A percentile compares a stretch with the other conserved stretches of the same genome.
Evolutionary conservation across 2,797 vertebrate species (phyloP).

Genomic region (Spea hammondii): DNA sequence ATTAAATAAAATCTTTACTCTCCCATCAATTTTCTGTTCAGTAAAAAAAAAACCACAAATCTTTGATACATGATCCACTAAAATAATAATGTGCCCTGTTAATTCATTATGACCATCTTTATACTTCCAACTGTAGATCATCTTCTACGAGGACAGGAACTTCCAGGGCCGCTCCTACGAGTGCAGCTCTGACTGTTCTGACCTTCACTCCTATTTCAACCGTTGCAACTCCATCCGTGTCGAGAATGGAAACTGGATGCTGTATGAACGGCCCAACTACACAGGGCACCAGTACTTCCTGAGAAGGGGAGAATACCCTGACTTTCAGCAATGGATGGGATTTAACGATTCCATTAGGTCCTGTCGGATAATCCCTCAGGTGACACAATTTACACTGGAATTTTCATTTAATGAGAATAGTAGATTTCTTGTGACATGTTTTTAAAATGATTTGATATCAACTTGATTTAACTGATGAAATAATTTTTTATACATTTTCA

Average conservation of each 20-base stretch:
- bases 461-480: too few species aligned
- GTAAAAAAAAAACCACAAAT: too few species aligned
- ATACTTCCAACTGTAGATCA: slow-evolving; percentile 11
- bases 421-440: too few species aligned
- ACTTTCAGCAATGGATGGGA: slow-evolving; percentile 73
- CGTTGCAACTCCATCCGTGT: slow-evolving; percentile 45
- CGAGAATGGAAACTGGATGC: slow-evolving; percentile 49
- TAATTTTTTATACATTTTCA: too few species aligned
- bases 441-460: too few species aligned
- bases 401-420: neutral
- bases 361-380: slow-evolving; percentile 71
- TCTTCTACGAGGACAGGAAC: slow-evolving; percentile 46
- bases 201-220: slow-evolving; percentile 40
- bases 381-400: slow-evolving; percentile 52
- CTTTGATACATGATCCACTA: too few species aligned
- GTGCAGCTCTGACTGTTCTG: slow-evolving; percentile 44
- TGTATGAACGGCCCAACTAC: slow-evolving; percentile 58
- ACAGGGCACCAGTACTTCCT: slow-evolving; percentile 66
- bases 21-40: too few species aligned
- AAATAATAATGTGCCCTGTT: too few species aligned
- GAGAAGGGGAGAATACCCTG: slow-evolving; percentile 72
- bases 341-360: slow-evolving; percentile 72
- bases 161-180: slow-evolving; percentile 47
- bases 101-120: too few species aligned
- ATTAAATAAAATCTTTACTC: too few species aligned